Evolutionary conservation across 2,113 vertebrate genomes (phyloP).

Genomic region (Sinocyclocheilus maitianheensis): DNA sequence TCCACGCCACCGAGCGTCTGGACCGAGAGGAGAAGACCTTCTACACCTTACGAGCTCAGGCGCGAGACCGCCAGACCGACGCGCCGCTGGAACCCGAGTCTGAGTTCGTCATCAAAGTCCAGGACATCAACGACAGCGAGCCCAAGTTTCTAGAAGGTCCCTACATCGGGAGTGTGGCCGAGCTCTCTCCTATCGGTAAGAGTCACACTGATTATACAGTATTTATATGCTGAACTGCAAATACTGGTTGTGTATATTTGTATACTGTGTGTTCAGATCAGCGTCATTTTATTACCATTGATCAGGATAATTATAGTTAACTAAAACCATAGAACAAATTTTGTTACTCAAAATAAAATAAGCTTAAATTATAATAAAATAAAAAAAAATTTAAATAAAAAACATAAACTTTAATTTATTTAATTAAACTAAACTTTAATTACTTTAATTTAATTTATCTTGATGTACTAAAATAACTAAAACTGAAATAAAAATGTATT

Average conservation of each 20-base stretch:
- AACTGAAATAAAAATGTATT: too few species aligned
- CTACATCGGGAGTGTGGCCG: constrained; percentile 94
- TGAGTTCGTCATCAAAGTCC: constrained; percentile 98
- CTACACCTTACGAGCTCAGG: constrained; percentile 93
- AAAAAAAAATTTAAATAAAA: too few species aligned
- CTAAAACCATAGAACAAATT: too few species aligned
- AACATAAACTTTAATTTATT: too few species aligned
- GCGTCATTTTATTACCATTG: too few species aligned
- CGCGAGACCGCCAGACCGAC: constrained; percentile 83
- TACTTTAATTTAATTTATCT: too few species aligned
- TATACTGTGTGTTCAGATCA: too few species aligned
- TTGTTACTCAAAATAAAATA: too few species aligned
- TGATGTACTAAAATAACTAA: too few species aligned
- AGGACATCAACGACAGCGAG: constrained; percentile 98
- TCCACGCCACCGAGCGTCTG: constrained; percentile 93
- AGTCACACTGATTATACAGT: neutral
- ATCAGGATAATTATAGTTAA: too few species aligned
- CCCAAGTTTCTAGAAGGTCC: constrained; percentile 96
- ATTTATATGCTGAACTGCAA: neutral
- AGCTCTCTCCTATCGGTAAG: constrained; percentile 93
- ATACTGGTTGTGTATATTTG: neutral
- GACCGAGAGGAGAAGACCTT: constrained; percentile 95
- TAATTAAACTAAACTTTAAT: too few species aligned
- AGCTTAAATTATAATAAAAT: too few species aligned
- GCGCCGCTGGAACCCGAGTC: constrained; percentile 93